phyloP scores from a whole-genome alignment of 2,113 vertebrate genomes.

The Ciconia stormi region DNA sequence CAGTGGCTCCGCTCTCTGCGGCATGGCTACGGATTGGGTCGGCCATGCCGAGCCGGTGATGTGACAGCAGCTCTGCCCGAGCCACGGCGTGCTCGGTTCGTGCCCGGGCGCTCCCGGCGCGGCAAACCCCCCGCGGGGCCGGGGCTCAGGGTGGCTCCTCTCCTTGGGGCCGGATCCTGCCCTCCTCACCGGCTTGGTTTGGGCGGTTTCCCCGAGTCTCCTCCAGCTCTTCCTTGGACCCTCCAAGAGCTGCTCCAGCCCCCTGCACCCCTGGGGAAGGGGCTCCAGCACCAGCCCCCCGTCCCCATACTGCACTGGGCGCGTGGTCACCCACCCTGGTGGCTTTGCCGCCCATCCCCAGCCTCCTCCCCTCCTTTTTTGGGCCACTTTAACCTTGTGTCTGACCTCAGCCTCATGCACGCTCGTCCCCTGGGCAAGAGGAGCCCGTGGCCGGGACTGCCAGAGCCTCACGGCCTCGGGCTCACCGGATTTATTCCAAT shows the following conservation, averaged over 20 bases:
- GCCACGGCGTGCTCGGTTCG: accelerated
- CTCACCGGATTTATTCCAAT: background rate
- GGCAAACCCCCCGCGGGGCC: accelerated
- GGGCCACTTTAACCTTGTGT: background rate
- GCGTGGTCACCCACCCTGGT: accelerated
- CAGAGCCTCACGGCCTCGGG: background rate
- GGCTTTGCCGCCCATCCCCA: background rate
- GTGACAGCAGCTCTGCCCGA: background rate
- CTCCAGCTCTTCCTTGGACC: background rate
- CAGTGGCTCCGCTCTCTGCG: accelerated
- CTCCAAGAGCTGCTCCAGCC: background rate
- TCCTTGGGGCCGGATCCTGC: background rate
- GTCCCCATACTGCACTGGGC: too few relatives aligned
- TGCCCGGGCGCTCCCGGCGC: background rate
- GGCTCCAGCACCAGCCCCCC: background rate
- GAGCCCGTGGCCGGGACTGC: background rate
- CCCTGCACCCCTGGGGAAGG: background rate
- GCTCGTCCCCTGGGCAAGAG: background rate
- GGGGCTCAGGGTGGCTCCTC: background rate
- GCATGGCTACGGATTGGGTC: accelerated
- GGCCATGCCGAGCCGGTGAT: accelerated
- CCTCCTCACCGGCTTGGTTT: background rate
- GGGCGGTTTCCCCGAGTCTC: background rate
- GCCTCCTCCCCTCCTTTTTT: background rate
- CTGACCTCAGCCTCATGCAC: background rate